Base-by-base conservation (phyloP, 2,888 invertebrate species). In the Plebejus melissa region DNA sequence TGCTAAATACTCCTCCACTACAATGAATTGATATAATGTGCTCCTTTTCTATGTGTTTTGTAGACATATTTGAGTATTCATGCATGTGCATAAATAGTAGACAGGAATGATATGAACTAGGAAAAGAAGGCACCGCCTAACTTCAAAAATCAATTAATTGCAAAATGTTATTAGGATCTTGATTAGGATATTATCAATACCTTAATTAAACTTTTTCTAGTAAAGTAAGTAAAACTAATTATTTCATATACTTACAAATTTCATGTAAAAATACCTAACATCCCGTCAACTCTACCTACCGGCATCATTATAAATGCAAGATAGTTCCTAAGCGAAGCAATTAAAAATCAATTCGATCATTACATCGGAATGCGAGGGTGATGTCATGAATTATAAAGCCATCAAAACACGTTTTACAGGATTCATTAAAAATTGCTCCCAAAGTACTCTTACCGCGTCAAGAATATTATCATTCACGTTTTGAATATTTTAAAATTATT, bases 261-360 rank as follows among this genome's bases (percentile, higher is more conserved):
- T 22, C 22, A 22, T 22, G 0, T 22, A 22, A 60, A 65, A 4
- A 65, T 36, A 28, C 28, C 28, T 9, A 60, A 60, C 11, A 60
- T 60, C 60, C 28, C 32, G 13, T 13, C 4, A 36, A 32, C 65
- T 65, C 32, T 65, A 65, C 65, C 65, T 65, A 65, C 65, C 65
- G 4, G 11, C 32, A 22, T 65, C 5, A 13, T 11, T 32, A 65
- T 22, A 22, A 22, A 22, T 65, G 28, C 16, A 32, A 65, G 65
- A 36, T 65, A 65, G 65, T 36, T 65, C 32, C 65, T 36, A 70
- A 70, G 38, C 70, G 11, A 41, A 72, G 72, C 72, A 72, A 72
- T 72, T 71, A 71, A 71, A 71, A 71, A 71, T 71, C 71, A 71
- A 71, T 71, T 72, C 72, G 72, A 32, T 54, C 54, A 72, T 50